phyloP scores from a whole-genome alignment of 1,140 invertebrate genomes.

The Drosophila lini region DNA sequence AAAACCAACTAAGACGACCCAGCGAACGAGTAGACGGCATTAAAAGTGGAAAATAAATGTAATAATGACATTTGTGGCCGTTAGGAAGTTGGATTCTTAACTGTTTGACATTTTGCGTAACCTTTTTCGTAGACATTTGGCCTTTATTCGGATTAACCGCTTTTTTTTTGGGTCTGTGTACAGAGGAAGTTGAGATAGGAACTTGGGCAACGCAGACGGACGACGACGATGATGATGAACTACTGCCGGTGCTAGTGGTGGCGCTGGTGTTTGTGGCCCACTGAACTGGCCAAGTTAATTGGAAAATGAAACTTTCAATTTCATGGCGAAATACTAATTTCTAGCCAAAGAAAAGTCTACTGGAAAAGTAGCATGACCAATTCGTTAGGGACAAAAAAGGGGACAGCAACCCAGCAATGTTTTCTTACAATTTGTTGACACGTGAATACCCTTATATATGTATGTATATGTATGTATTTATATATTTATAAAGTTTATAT shows the following conservation, averaged over 20 bases:
- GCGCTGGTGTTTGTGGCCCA: conserved; percentile 31
- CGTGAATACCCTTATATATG: not conserved
- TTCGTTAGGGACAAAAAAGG: conserved; percentile 3
- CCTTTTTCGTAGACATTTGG: conserved; percentile 81
- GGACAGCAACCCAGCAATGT: not conserved
- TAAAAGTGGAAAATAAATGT: conserved; percentile 80
- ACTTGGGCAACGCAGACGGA: conserved; percentile 32
- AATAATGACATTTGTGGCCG: conserved; percentile 82
- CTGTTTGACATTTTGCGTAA: conserved; percentile 84
- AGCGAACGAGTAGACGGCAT: conserved; percentile 64
- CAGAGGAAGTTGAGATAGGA: conserved; percentile 28
- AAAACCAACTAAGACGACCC: conserved; percentile 24
- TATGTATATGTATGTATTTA: not conserved
- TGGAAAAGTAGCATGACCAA: conserved; percentile 28
- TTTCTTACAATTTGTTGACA: too few species aligned
- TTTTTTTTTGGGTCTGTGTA: conserved; percentile 30
- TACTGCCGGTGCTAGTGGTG: conserved; percentile 6
- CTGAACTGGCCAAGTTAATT: conserved; percentile 59
- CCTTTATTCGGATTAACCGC: conserved; percentile 67
- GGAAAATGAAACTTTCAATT: conserved; percentile 70
- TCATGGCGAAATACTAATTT: conserved; percentile 64
- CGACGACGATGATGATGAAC: conserved; percentile 20
- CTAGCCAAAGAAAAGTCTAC: conserved; percentile 49
- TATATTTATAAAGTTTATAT: not conserved
- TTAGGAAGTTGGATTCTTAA: conserved; percentile 79